Base-by-base conservation (phyloP, 1,140 invertebrate species). In the Pectinophora gossypiella region DNA sequence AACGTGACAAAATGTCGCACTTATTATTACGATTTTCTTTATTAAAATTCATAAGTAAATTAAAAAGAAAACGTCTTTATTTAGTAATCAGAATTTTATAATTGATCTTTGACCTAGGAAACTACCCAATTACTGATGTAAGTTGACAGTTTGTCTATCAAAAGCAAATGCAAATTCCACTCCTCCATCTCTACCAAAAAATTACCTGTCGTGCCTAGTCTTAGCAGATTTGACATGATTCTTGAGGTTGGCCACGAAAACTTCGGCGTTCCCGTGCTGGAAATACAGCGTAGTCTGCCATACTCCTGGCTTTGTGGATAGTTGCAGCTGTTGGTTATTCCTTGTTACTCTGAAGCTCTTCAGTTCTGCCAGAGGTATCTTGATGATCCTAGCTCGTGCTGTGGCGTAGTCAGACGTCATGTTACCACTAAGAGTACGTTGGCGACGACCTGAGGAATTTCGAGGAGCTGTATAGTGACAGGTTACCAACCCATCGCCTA, bases 261-360 rank as follows among this genome's bases (percentile, higher is more conserved):
- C 91, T 68, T 95, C 93, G 5, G 94, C 94, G 61, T 96, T 96
- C 7, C 93, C 94, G 66, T 94, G 91, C 75, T 96, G 94, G 84
- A 98, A 98, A 66, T 96, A 94, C 68, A 95, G 93, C 12, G 93
- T 93, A 56, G 93, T 93, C 60, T 95, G 92, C 53, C 92, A 91
- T 0, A 93, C 91, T 9, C 93, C 92, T 70, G 94, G 93, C 66
- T 93, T 92, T 7, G 92, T 92, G 54, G 92, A 90, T 57, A 95
- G 16, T 43, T 92, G 91, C 54, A 95, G 83, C 46, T 93, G 91
- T 45, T 93, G 91, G 27, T 91, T 92, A 51, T 93, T 91, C 40
- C 91, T 89, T 22, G 91, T 89, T 7, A 94, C 85, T 59, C 90
- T 89, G 64, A 94, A 93, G 21, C 91, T 91, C 62, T 92, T 91